Evolutionary conservation across 2,113 vertebrate species (phyloP), one percentile per base, ranked within the genome.

Genomic region (Oncorhynchus gorbuscha): DNA sequence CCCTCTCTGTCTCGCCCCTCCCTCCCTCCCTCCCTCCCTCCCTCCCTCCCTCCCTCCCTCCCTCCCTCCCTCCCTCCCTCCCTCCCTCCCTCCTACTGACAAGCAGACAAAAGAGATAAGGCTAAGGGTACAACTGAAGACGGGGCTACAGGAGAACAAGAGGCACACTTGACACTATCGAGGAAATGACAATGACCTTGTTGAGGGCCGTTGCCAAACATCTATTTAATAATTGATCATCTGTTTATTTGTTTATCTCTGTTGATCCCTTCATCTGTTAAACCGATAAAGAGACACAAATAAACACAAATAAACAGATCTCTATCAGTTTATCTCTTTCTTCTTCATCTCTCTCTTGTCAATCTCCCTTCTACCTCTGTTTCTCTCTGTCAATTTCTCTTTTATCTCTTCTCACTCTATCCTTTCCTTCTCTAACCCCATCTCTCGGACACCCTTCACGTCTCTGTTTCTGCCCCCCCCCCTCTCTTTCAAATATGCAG

Each of bases 121-220:
- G 70, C 5, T 35, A 14, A 61, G 30, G 55, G 69, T 65, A 11
- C 4, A 73, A 70, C 22, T 28, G 72, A 14, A 79, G 71, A 73
- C 45, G 26, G 71, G 75, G 48, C 75, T 78, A 76, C 71, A 72
- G 48, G 55, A 55, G 69, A 84, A 79, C 76, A 84, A 81, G 85
- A 77, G 73, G 62, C 65, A 69, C 72, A 62, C 71, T 83, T 81
- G 81, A 85, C 80, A 75, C 70, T 81, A 71, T 86, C 76, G 69
- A 80, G 72, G 74, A 84, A 82, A 81, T 73, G 76, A 64, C 3
- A 35, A 49, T 80, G 86, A 85, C 85, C 74, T 86, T 78, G 62
- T 76, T 55, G 58, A 28, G 59, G 69, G 58, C 64, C 55, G 5
- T 18, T 32, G 28, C 3, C 69, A 59, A 48, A 48, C 62, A 70